Evolutionary conservation across 2,113 vertebrate species (phyloP), one percentile per base, ranked within the genome.

Genomic region (Centropus bengalensis): DNA sequence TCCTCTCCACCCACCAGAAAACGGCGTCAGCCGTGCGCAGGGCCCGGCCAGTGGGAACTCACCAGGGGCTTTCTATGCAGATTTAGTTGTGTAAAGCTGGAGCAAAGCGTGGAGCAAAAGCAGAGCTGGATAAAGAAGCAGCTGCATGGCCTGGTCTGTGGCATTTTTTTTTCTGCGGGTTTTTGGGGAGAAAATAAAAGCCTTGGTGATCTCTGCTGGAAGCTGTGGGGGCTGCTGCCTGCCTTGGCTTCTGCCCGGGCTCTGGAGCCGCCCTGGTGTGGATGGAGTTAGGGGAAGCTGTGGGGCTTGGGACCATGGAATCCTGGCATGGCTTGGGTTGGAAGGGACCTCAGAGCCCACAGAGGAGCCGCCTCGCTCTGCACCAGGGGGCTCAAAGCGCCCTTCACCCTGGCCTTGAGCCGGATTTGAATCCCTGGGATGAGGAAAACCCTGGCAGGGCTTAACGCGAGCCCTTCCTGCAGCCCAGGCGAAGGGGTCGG

Each of bases 381-480:
- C 19, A 21, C 21, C 47, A 47, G 45, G 47, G 47, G 19, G 47
- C 47, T 47, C 47, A 3, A 47, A 47, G 47, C 47, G 8, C 47
- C 47, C 20, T 47, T 20, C 47, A 47, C 8, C 20, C 47, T 47
- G 47, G 47, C 47, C 47, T 47, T 47, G 47, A 47, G 21, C 20
- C 21, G 47, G 47, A 27, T 52, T 44, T 23, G 36, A 40, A 79
- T 47, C n/a, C 5, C 3, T 38, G 1, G 13, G 14, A 12, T 5
- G 30, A 63, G 44, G 54, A 36, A 49, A 49, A 54, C 2, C 14
- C 55, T 0, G 2, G 40, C 4, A 1, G 7, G 28, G 73, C 3
- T 36, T 36, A 36, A 36, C 36, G 9, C 36, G 36, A 36, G 36
- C 17, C 44, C 74, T 79, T 73, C n/a, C 54, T 45, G 22, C 9